Conservation (phyloP, 1,140 invertebrate genomes). For the Drosophila suzukii region DNA sequence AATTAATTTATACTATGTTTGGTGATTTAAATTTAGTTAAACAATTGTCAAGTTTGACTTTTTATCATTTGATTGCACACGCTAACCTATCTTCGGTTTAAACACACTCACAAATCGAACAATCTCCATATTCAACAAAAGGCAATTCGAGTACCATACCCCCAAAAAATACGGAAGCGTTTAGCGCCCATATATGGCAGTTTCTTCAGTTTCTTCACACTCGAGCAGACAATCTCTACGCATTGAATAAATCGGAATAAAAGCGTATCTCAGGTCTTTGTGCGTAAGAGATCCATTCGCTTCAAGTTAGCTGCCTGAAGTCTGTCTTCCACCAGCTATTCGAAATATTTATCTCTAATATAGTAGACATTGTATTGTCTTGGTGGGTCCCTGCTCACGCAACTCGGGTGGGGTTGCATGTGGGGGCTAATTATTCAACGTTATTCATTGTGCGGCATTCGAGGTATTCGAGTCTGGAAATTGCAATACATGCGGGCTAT, state of each 20-base stretch:
- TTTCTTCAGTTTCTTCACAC: not conserved
- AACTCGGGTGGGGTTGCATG: slow-evolving; percentile 69
- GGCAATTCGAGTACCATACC: not conserved
- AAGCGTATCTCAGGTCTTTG: slow-evolving; percentile 24
- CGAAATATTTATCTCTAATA: slow-evolving; percentile 45
- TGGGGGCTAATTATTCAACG: slow-evolving; percentile 61
- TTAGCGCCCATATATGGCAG: slow-evolving; percentile 5
- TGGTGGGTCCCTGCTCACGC: slow-evolving; percentile 61
- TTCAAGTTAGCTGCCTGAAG: not conserved
- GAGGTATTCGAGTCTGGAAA: slow-evolving; percentile 66
- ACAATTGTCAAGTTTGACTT: not conserved
- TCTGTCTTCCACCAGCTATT: slow-evolving; percentile 20
- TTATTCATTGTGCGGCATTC: slow-evolving; percentile 74
- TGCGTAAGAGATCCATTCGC: slow-evolving; percentile 16
- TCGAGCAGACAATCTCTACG: slow-evolving; percentile 22
- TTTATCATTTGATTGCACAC: not conserved
- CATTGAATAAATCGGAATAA: slow-evolving; percentile 5
- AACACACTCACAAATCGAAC: not conserved
- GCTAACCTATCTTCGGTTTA: not conserved
- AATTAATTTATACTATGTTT: no score
- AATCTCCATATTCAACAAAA: not conserved
- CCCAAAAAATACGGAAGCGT: slow-evolving; percentile 7
- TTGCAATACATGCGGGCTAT: slow-evolving; percentile 43
- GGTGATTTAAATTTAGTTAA: no score
- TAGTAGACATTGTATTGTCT: slow-evolving; percentile 65